Evolutionary conservation across 2,113 vertebrate species (phyloP).

Genomic region (Tetrao urogallus): DNA sequence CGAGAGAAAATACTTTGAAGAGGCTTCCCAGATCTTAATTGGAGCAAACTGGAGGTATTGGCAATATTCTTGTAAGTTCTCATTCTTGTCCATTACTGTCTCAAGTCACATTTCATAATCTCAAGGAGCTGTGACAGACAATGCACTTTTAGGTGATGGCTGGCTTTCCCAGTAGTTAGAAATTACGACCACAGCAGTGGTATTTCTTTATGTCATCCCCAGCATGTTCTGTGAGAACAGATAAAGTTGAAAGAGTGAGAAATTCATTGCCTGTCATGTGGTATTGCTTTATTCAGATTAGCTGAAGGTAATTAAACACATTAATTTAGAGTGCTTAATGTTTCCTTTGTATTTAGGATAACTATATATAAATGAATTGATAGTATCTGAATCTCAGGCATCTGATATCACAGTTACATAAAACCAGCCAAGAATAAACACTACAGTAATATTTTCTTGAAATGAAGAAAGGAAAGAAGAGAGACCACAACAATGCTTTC

Average conservation of each 20-base stretch:
- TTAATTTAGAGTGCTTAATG: not conserved
- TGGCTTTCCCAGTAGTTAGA: not conserved
- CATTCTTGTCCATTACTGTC: not conserved
- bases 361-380: not conserved
- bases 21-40: not conserved
- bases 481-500: slow-evolving; percentile 24
- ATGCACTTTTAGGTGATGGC: not conserved
- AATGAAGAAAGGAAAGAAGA: slow-evolving; percentile 4
- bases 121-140: not conserved
- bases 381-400: slow-evolving; percentile 31
- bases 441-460: slow-evolving; percentile 24
- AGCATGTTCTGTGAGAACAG: not conserved
- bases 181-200: not conserved
- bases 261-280: not conserved
- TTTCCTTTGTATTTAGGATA: slow-evolving; percentile 39
- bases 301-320: slow-evolving; percentile 29
- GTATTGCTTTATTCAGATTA: slow-evolving; percentile 1
- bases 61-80: not conserved
- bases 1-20: not conserved
- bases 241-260: not conserved
- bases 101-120: not conserved
- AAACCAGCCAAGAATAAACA: slow-evolving; percentile 46
- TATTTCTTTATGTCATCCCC: not conserved
- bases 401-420: not conserved
- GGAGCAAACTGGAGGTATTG: not conserved